A percentile compares a stretch with the other conserved stretches of the same genome.
These are phyloP conservation scores for Pristis pectinata DNA, from an alignment of 2,797 vertebrate species.

Conservation along the genomic window DNA sequence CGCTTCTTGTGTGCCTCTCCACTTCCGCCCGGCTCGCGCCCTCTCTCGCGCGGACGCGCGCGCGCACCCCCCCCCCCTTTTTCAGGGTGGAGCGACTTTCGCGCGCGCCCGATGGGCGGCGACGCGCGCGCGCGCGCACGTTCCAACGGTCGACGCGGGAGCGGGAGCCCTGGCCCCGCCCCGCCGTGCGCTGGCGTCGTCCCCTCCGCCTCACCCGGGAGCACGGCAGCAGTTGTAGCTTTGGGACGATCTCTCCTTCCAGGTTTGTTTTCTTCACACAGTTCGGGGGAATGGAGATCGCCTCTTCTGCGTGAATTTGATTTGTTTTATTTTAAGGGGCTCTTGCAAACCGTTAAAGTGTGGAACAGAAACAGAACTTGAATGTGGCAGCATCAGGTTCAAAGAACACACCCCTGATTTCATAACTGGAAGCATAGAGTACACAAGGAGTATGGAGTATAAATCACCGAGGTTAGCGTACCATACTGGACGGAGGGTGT, in stretches of 20 bases:
- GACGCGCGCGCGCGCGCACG: no score
- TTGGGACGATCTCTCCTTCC: no score
- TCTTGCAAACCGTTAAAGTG: not conserved
- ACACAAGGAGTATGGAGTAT: not conserved
- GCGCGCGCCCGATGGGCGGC: no score
- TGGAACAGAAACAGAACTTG: not conserved
- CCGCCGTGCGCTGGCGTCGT: slow-evolving; percentile 38
- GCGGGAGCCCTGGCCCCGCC: not conserved
- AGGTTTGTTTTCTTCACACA: no score
- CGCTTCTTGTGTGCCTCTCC: not conserved
- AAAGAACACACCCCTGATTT: not conserved
- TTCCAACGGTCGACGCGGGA: not conserved
- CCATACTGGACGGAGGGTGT: not conserved
- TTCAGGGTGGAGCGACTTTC: no score
- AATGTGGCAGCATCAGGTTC: not conserved
- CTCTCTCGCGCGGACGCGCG: not conserved
- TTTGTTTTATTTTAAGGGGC: no score
- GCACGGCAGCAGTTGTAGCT: not conserved
- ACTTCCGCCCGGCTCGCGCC: slow-evolving; percentile 22
- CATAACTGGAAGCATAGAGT: not conserved
- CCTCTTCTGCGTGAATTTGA: no score
- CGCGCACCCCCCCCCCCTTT: not conserved
- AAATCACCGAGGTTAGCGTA: not conserved
- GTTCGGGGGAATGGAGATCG: no score
- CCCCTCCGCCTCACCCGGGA: no score